Evolutionary conservation across 2,888 invertebrate genomes (phyloP), one percentile per base, ranked within the genome.

Genomic region (Limnephilus auricula): DNA sequence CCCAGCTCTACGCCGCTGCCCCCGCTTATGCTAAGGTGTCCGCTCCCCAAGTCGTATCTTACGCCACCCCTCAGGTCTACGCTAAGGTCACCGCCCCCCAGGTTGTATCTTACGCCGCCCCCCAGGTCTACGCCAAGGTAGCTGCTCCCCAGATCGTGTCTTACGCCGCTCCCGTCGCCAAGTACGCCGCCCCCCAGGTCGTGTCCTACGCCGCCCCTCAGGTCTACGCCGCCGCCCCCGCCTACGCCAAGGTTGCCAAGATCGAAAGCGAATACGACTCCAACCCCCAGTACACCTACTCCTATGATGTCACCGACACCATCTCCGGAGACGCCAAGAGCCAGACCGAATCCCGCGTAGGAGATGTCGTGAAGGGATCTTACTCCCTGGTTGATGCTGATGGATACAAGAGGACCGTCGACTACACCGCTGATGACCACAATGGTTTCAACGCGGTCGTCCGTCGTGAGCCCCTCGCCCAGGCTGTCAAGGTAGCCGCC

Each of bases 371-470:
- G 40, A 31, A 82, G 25, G 91, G 91, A 37, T 89, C 89, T 40
- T 91, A 90, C 85, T 89, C 94, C 90, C 93, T 94, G 50, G 92
- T 92, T 37, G 94, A 94, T 84, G 93, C 94, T 85, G 94, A 94
- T 93, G 94, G 94, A 25, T 86, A 88, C 83, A 94, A 94, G 92
- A 94, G 96, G 1, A 95, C 94, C 2, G 96, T 96, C 1, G 94
- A 95, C 90, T 96, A 96, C 93, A 95, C 95, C 0, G 95, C 95
- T n/a, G 96, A 96, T 91, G 94, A 96, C 0, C 94, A 95, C 92
- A 94, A 95, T 90, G 96, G 96, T 25, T 96, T 96, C 94, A 95
- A 95, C 93, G 96, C 96, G 34, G 94, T 96, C 1, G 94, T 96
- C 1, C 94, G 95, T 79, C 95, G 95, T 92, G 96, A 96, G n/a